Conservation (phyloP, 1,140 invertebrate species). For the Drosophila quadrilineata region DNA sequence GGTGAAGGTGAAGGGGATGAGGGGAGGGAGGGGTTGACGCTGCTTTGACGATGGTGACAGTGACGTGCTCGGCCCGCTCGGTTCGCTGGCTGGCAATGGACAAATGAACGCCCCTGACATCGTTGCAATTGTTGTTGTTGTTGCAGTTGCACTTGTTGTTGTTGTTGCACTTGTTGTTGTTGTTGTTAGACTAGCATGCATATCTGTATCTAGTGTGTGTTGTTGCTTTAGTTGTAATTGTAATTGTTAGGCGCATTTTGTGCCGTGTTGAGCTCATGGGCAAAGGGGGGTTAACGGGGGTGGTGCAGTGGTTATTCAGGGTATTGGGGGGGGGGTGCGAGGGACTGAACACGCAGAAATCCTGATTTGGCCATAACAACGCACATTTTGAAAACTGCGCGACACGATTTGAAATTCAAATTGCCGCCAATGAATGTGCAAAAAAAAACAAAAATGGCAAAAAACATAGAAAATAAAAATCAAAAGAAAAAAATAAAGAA, state of each 20-base stretch:
- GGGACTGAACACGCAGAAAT: constrained; percentile 72
- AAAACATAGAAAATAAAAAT: too few species aligned
- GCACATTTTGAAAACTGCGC: constrained; percentile 67
- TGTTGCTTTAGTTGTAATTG: constrained; percentile 60
- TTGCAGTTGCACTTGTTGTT: constrained; percentile 5
- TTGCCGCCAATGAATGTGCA: constrained; percentile 63
- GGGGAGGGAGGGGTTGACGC: background rate
- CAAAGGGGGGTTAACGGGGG: background rate
- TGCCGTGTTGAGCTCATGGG: background rate
- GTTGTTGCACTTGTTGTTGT: background rate
- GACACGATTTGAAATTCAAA: constrained; percentile 75
- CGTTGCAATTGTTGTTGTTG: constrained; percentile 35
- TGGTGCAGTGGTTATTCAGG: too few species aligned
- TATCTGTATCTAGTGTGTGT: too few species aligned
- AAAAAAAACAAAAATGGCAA: too few species aligned
- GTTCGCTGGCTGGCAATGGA: constrained; percentile 73
- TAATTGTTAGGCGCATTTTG: constrained; percentile 64
- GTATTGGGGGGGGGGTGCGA: too few species aligned
- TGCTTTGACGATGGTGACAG: constrained; percentile 61
- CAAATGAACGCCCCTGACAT: constrained; percentile 78
- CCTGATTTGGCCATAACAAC: constrained; percentile 77
- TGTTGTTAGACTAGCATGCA: too few species aligned
- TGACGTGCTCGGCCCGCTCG: constrained; percentile 73
- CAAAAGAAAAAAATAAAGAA: too few species aligned
- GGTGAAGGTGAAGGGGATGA: background rate